Evolutionary conservation across 2,888 invertebrate species (phyloP).

Genomic region (Leuctra nigra): DNA sequence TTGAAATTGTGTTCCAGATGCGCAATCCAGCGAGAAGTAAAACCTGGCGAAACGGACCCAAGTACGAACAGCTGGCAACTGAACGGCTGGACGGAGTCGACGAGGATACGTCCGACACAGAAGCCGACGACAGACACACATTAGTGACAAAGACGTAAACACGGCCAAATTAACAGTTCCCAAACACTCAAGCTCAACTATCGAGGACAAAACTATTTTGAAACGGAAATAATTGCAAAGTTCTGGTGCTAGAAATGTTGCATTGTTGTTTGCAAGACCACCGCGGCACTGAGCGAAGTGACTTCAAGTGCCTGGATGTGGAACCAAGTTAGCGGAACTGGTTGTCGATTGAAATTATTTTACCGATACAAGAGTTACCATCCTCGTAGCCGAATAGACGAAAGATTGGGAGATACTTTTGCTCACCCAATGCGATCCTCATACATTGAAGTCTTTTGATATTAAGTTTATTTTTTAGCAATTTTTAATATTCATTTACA

Average conservation of each 20-base stretch:
- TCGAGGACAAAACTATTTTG: neutral
- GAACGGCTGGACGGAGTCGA: constrained; percentile 28
- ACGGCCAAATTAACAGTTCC: neutral
- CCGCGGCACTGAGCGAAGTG: too few relatives aligned
- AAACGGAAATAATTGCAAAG: neutral
- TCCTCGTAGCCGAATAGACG: too few relatives aligned
- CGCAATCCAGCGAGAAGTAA: constrained; percentile 25
- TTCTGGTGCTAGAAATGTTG: constrained; percentile 1
- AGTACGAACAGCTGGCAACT: constrained; percentile 34
- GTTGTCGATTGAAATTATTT: too few relatives aligned
- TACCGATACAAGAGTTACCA: too few relatives aligned
- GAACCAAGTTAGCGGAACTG: too few relatives aligned
- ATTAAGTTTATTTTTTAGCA: too few relatives aligned
- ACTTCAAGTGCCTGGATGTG: too few relatives aligned
- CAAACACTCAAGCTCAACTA: neutral
- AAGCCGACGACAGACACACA: constrained; percentile 29
- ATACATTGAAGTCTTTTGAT: too few relatives aligned
- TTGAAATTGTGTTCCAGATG: constrained; percentile 27
- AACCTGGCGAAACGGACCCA: constrained; percentile 26
- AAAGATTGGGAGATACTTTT: too few relatives aligned
- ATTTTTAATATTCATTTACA: too few relatives aligned
- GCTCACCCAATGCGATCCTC: too few relatives aligned
- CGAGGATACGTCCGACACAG: constrained; percentile 28
- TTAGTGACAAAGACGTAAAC: constrained; percentile 32
- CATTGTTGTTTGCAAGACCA: too few relatives aligned